phyloP scores from a whole-genome alignment of 2,888 invertebrate species.

The Eudemis profundana region DNA sequence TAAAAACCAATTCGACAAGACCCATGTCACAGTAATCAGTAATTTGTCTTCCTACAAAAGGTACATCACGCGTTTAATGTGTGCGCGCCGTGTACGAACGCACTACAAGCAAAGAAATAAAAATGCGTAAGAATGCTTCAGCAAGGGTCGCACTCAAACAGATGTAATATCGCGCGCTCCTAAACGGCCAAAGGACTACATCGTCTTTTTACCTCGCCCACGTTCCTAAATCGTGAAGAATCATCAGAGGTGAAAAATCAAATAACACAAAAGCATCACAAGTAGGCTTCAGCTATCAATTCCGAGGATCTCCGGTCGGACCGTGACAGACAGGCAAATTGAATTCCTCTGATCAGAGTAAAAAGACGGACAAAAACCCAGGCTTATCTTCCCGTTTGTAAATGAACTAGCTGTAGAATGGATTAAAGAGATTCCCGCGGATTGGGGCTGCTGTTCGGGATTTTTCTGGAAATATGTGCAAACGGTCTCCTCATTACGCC shows the following conservation, averaged over 20 bases:
- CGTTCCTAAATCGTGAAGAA: not conserved
- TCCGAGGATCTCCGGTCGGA: not conserved
- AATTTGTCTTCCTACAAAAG: too few relatives aligned
- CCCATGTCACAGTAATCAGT: too few relatives aligned
- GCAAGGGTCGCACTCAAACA: too few relatives aligned
- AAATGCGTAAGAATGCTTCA: too few relatives aligned
- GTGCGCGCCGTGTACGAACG: too few relatives aligned
- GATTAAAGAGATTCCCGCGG: conserved; percentile 61
- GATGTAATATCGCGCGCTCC: too few relatives aligned
- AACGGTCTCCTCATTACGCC: conserved; percentile 66
- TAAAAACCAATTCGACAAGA: too few relatives aligned
- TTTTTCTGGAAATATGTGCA: conserved; percentile 60
- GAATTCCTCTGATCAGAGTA: conserved; percentile 40
- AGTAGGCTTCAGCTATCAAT: conserved; percentile 2
- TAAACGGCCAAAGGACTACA: too few relatives aligned
- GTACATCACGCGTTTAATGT: too few relatives aligned
- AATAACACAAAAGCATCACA: conserved; percentile 3
- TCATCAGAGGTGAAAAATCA: conserved; percentile 7
- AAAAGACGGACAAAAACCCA: conserved; percentile 60
- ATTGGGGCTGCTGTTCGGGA: conserved; percentile 42
- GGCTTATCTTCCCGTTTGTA: conserved; percentile 64
- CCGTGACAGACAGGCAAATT: conserved; percentile 36
- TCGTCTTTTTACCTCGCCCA: too few relatives aligned
- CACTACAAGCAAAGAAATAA: too few relatives aligned
- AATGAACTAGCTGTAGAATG: conserved; percentile 65